Evolutionary conservation across 2,888 invertebrate species (phyloP).

Genomic region (Suillia variegata): DNA sequence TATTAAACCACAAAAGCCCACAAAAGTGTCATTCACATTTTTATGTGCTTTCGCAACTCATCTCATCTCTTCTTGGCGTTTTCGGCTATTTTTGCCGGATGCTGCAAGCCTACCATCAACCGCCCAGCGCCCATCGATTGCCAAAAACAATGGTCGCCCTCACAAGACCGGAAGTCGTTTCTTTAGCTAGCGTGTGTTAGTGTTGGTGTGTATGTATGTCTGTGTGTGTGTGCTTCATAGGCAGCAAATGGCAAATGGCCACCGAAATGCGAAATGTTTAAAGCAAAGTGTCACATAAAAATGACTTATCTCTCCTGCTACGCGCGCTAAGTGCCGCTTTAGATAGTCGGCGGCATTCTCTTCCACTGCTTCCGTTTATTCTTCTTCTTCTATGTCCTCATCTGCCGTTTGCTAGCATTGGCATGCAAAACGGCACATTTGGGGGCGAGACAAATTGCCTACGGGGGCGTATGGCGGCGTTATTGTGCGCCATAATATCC

Average conservation of each 20-base stretch:
- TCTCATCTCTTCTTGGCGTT: not conserved
- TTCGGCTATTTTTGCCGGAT: not conserved
- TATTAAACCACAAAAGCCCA: constrained; percentile 46
- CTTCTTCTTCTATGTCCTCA: not conserved
- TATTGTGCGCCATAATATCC: constrained; percentile 51
- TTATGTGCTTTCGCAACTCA: not conserved
- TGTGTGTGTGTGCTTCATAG: not conserved
- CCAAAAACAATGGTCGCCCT: constrained; percentile 6
- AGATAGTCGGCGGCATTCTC: constrained; percentile 25
- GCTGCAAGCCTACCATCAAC: too few species aligned
- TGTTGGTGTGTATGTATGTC: too few species aligned
- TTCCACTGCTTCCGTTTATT: not conserved
- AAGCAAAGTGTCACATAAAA: constrained; percentile 58
- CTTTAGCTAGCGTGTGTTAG: too few species aligned
- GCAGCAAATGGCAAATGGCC: constrained; percentile 38
- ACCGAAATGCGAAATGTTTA: constrained; percentile 55
- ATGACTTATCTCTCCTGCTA: constrained; percentile 56
- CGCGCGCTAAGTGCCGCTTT: constrained; percentile 49
- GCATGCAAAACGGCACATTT: constrained; percentile 43
- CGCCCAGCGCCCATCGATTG: too few species aligned
- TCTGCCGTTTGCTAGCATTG: constrained; percentile 38
- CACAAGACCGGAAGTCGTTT: not conserved
- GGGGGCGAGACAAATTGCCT: constrained; percentile 12
- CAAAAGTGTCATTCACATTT: constrained; percentile 39
- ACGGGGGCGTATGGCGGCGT: constrained; percentile 21